A percentile compares a stretch with the other conserved stretches of the same genome.
Conservation (phyloP, 2,888 invertebrate species). For the Rotaria sp. region DNA sequence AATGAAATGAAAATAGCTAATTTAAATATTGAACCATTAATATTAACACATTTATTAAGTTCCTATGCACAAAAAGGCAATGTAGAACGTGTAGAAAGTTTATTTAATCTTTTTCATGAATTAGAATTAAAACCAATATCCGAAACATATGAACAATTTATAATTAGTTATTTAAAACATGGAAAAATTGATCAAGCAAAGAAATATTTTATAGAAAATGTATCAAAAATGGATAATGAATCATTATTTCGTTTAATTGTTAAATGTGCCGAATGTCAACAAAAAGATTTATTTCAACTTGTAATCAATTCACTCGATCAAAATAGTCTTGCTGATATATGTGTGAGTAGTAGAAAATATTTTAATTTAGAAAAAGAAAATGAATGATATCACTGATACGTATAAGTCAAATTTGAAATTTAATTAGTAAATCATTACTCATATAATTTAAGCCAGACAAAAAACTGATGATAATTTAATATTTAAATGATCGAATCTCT, state of each 20-base stretch:
- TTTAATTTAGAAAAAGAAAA: too few species aligned
- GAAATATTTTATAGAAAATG: background rate
- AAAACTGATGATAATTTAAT: too few species aligned
- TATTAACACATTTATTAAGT: background rate
- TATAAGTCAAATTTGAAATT: too few species aligned
- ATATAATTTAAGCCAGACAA: too few species aligned
- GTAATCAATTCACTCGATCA: background rate
- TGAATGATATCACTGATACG: too few species aligned
- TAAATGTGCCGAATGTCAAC: background rate
- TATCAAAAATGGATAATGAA: slow-evolving; percentile 28
- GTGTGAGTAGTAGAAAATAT: background rate
- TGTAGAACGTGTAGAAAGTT: background rate
- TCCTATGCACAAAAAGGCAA: background rate
- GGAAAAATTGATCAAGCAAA: background rate
- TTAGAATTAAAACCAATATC: slow-evolving; percentile 26
- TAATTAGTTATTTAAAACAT: background rate
- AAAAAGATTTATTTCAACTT: slow-evolving; percentile 9
- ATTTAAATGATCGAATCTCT: too few species aligned
- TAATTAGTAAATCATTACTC: too few species aligned
- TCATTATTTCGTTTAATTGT: slow-evolving; percentile 16
- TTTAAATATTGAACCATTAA: slow-evolving; percentile 2
- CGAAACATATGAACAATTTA: slow-evolving; percentile 16
- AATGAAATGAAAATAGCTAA: background rate
- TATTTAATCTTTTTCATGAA: background rate
- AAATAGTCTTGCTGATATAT: slow-evolving; percentile 19